These are phyloP conservation scores for Hydropotes inermis DNA, from an alignment of 2,113 vertebrate species.

Conservation along the genomic window DNA sequence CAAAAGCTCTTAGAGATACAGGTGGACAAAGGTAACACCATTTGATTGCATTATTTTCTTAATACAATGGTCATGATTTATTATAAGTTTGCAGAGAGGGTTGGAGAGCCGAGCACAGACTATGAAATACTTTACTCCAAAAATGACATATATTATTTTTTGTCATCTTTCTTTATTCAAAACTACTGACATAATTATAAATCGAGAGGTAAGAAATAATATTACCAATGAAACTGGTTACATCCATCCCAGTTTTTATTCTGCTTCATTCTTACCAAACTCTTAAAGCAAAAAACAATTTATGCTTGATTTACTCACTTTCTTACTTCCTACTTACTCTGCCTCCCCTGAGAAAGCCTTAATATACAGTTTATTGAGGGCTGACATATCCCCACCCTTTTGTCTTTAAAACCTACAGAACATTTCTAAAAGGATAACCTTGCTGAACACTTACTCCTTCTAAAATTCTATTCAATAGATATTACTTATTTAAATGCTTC, in stretches of 20 bases:
- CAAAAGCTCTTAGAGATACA: background rate
- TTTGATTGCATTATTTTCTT: background rate
- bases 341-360: background rate
- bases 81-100: fast-evolving
- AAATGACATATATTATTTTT: background rate
- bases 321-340: background rate
- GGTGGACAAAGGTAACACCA: background rate
- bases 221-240: background rate
- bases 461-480: background rate
- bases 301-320: background rate
- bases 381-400: too few species aligned
- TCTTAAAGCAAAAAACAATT: background rate
- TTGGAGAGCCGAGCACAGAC: background rate
- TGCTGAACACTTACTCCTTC: background rate
- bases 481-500: background rate
- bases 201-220: background rate
- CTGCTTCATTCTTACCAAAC: background rate
- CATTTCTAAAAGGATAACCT: background rate
- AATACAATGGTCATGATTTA: background rate
- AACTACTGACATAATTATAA: background rate
- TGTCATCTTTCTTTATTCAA: background rate
- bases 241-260: background rate
- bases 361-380: background rate
- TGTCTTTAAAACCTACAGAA: background rate
- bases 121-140: background rate